Evolutionary conservation across 2,113 vertebrate genomes (phyloP), one percentile per base, ranked within the genome.

Genomic region (Cebus imitator): DNA sequence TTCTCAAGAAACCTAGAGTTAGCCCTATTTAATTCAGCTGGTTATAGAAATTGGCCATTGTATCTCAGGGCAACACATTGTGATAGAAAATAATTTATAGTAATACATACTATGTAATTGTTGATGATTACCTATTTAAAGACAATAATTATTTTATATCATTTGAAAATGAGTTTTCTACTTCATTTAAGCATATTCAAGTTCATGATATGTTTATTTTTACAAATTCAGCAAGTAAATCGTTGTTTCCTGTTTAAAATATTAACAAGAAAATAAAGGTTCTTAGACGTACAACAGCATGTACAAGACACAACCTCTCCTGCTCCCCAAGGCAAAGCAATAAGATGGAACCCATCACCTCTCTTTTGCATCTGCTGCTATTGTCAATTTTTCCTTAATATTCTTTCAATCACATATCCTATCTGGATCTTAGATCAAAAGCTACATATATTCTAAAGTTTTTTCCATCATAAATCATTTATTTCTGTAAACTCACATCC

Each of bases 111-210:
- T 1, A 40, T 18, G 61, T 94, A 85, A 21, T 37, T 94, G 57
- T 97, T 90, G 92, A 57, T 91, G 27, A 92, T 96, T 95, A 96
- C 81, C 80, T 82, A 95, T 94, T 98, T 96, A 97, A 70, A 94
- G 1, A 48, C 23, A 90, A 20, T 85, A 97, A 90, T 12, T 96
- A 90, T 35, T 96, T 89, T 40, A 76, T 17, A 93, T 58, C 97
- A 97, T 82, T n/a, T 94, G 13, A 48, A 86, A 97, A 97, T 97
- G 68, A 96, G 50, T 25, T 96, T 76, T 91, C 40, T 93, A 84
- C 92, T 73, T 90, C 5, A 92, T 87, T 90, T 97, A 95, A 95
- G 96, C 30, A 95, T 92, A 95, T 95, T 91, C 84, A n/a, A 37
- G 5, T 91, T 75, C 5, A 76, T 64, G 90, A 88, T n/a, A 21